Evolutionary conservation across 2,113 vertebrate genomes (phyloP).

Genomic region (Amphilophus citrinellus): DNA sequence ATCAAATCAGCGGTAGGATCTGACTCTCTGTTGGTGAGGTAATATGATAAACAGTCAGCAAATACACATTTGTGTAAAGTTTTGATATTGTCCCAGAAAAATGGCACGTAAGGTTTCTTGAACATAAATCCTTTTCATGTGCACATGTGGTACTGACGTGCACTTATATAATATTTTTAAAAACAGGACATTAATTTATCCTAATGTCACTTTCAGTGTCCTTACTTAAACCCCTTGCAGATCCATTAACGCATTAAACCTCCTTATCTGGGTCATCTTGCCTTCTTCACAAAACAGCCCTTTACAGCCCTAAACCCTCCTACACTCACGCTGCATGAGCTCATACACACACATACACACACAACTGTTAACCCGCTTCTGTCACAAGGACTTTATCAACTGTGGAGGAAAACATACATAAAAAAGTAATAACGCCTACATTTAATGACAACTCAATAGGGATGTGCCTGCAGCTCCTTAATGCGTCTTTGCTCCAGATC

Average conservation of each 20-base stretch:
- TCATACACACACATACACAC: conserved; percentile 43
- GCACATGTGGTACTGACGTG: not conserved
- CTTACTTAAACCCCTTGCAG: conserved; percentile 64
- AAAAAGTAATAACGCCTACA: conserved; percentile 34
- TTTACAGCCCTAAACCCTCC: conserved; percentile 40
- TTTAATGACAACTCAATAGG: conserved; percentile 39
- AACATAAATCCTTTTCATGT: not conserved
- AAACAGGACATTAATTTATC: conserved; percentile 33
- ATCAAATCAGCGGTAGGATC: conserved; percentile 82
- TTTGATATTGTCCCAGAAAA: not conserved
- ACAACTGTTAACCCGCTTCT: conserved; percentile 76
- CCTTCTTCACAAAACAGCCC: conserved; percentile 63
- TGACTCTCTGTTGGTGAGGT: conserved; percentile 73
- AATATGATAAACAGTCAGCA: conserved; percentile 5
- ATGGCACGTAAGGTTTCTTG: not conserved
- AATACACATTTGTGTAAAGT: not conserved
- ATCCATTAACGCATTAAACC: conserved; percentile 74
- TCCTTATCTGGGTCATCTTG: conserved; percentile 73
- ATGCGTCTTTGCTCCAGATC: conserved; percentile 23
- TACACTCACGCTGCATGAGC: conserved; percentile 1
- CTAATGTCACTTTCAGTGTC: conserved; percentile 47
- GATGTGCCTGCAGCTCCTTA: conserved; percentile 30
- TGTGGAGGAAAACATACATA: conserved; percentile 23
- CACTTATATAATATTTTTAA: conserved; percentile 38
- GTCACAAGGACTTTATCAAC: conserved; percentile 73